phyloP scores from a whole-genome alignment of 2,113 vertebrate species.

The Ptyas mucosa region DNA sequence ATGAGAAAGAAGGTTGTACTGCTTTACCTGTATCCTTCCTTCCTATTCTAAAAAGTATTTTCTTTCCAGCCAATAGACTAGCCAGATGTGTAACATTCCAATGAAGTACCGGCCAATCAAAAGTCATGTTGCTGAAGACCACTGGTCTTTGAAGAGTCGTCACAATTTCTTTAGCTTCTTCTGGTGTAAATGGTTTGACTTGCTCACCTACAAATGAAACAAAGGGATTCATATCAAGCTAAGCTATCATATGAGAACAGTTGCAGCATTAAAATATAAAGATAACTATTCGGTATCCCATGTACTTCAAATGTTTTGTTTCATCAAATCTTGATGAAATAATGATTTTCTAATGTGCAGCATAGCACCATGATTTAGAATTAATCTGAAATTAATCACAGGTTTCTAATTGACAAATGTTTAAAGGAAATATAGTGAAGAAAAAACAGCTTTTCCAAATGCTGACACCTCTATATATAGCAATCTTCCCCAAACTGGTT shows the following conservation, averaged over 20 bases:
- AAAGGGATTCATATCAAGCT: conserved; percentile 8
- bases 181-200: conserved; percentile 82
- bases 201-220: conserved; percentile 58
- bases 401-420: conserved; percentile 11
- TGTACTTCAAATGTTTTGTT: conserved; percentile 23
- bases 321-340: conserved; percentile 25
- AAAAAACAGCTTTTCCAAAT: conserved; percentile 1
- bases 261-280: not conserved
- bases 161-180: conserved; percentile 77
- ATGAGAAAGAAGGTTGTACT: not conserved
- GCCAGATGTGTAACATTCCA: conserved; percentile 83
- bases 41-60: conserved; percentile 83
- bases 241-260: conserved; percentile 23
- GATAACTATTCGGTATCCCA: not conserved
- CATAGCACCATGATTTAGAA: conserved; percentile 25
- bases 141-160: conserved; percentile 79
- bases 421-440: conserved; percentile 13
- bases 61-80: conserved; percentile 67
- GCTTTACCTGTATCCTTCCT: conserved; percentile 75
- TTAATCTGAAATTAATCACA: conserved; percentile 32
- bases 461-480: not conserved
- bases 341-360: conserved; percentile 37
- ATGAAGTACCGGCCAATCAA: conserved; percentile 79
- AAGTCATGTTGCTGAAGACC: conserved; percentile 84
- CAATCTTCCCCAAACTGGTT: not conserved